These are phyloP conservation scores for Axis porcinus DNA, from an alignment of 2,113 vertebrate genomes.

Conservation along the genomic window DNA sequence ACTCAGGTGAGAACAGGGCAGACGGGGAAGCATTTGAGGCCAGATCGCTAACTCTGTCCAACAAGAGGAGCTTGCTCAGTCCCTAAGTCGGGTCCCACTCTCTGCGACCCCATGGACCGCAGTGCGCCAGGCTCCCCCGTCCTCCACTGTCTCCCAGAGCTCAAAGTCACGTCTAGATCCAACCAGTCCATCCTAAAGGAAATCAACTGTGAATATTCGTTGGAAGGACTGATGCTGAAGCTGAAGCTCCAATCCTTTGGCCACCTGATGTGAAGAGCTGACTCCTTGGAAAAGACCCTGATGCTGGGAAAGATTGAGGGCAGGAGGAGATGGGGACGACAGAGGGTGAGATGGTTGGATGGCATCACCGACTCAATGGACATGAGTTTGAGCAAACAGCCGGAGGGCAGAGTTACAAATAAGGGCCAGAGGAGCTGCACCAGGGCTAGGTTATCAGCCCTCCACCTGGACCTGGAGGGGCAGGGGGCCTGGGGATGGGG, in stretches of 20 bases:
- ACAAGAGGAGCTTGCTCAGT: not conserved
- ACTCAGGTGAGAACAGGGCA: not conserved
- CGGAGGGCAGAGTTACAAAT: not conserved
- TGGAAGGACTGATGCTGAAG: no score
- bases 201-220: not conserved
- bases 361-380: no score
- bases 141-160: not conserved
- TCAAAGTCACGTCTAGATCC: not conserved
- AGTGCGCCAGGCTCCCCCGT: rapidly evolving
- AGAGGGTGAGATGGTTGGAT: no score
- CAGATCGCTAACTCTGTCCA: not conserved
- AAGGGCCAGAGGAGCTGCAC: not conserved
- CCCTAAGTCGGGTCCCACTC: not conserved
- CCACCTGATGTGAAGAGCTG: no score
- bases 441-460: not conserved
- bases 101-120: not conserved
- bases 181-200: not conserved
- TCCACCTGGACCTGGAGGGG: rapidly evolving
- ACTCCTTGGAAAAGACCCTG: no score
- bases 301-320: no score
- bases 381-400: not conserved
- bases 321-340: no score
- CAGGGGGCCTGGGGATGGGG: not conserved
- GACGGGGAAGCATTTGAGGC: not conserved
- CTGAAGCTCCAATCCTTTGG: no score